phyloP scores from a whole-genome alignment of 2,113 vertebrate genomes.

The Felis chaus region DNA sequence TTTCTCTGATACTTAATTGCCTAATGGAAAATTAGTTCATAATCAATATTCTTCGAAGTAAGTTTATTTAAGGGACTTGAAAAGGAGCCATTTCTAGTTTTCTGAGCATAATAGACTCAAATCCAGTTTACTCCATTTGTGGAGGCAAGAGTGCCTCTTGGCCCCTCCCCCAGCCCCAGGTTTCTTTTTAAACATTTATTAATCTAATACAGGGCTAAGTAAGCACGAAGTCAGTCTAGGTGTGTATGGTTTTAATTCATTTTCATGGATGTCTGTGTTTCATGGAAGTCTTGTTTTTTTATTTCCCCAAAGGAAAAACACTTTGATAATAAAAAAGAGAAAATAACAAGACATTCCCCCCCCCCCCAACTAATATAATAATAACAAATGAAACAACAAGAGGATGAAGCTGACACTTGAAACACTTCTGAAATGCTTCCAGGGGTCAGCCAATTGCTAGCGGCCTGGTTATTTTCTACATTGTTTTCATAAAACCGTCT shows the following conservation, averaged over 20 bases:
- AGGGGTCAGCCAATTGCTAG: neutral
- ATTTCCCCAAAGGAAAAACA: neutral
- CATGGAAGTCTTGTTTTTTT: neutral
- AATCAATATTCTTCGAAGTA: conserved; percentile 30
- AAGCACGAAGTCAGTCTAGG: neutral
- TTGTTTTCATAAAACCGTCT: conserved; percentile 4
- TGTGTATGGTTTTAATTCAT: conserved; percentile 18
- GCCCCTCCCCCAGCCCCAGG: neutral
- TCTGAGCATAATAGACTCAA: neutral
- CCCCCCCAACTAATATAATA: neutral
- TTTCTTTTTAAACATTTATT: neutral
- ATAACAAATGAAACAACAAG: neutral
- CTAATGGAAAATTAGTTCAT: conserved; percentile 10
- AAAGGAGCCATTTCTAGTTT: neutral
- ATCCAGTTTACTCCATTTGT: neutral
- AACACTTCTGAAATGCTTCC: neutral
- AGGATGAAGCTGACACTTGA: neutral
- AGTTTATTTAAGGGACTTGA: conserved; percentile 22
- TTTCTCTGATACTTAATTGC: conserved; percentile 37
- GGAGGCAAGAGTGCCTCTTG: neutral
- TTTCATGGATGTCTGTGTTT: neutral
- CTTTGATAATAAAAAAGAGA: neutral
- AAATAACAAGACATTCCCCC: neutral
- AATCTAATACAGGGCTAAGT: neutral
- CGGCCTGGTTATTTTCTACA: neutral